phyloP scores from a whole-genome alignment of 2,113 vertebrate genomes.

The Chaetodon trifascialis region DNA sequence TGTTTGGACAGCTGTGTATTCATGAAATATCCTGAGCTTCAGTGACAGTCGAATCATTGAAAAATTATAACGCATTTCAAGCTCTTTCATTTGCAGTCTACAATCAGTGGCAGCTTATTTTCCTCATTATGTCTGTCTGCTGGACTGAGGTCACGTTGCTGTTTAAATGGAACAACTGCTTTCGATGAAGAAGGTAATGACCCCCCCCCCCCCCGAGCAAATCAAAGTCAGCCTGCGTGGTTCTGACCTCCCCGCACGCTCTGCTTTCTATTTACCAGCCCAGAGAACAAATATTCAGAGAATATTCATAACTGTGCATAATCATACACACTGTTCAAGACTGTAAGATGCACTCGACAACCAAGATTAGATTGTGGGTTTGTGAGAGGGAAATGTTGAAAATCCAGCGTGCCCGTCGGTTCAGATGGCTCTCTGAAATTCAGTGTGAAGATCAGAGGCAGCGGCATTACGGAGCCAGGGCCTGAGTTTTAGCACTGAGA shows the following conservation, averaged over 20 bases:
- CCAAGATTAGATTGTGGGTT: conserved; percentile 22
- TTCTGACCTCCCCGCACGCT: conserved; percentile 31
- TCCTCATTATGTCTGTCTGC: conserved; percentile 39
- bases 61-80: not conserved
- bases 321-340: conserved; percentile 62
- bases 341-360: conserved; percentile 21
- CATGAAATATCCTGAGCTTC: not conserved
- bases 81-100: not conserved
- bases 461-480: not conserved
- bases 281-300: conserved; percentile 18
- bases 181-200: conserved; percentile 47
- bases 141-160: conserved; percentile 1
- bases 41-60: not conserved
- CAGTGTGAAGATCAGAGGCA: conserved; percentile 19
- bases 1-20: conserved; percentile 1
- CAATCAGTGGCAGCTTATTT: conserved; percentile 20
- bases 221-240: conserved; percentile 2
- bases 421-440: conserved; percentile 1
- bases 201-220: conserved; percentile 43
- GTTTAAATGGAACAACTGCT: conserved; percentile 51
- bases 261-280: conserved; percentile 48
- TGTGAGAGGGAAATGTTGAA: conserved; percentile 7
- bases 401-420: not conserved
- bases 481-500: not conserved
- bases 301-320: conserved; percentile 64